Conservation (phyloP, 2,113 vertebrate species). For the Brachyhypopomus gauderio region DNA sequence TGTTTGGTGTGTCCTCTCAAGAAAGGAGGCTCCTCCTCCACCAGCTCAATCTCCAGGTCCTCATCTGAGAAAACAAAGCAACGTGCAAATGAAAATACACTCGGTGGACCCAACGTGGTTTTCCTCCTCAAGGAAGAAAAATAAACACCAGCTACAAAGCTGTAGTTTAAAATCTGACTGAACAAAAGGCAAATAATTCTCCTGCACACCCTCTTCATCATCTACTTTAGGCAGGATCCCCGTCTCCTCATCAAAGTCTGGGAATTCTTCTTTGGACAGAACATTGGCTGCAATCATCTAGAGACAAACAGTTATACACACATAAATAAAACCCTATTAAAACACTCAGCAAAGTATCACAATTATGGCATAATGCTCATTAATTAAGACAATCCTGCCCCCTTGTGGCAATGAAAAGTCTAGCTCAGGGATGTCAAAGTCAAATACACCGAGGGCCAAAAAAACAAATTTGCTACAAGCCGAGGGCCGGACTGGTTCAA, state of each 20-base stretch:
- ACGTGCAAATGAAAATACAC: background rate
- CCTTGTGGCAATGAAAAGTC: slow-evolving; percentile 3
- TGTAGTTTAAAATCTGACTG: too few species aligned
- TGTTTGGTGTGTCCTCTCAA: slow-evolving; percentile 96
- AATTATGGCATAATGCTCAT: background rate
- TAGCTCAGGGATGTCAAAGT: too few species aligned
- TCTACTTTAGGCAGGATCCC: slow-evolving; percentile 98
- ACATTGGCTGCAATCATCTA: slow-evolving; percentile 99
- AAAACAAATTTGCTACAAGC: too few species aligned
- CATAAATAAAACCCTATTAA: background rate
- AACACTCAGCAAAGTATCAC: slow-evolving; percentile 1
- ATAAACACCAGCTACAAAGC: background rate
- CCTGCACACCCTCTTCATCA: slow-evolving; percentile 89
- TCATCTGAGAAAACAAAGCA: slow-evolving; percentile 78
- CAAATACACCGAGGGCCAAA: too few species aligned
- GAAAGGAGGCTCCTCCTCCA: slow-evolving; percentile 97
- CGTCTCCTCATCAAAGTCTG: slow-evolving; percentile 97
- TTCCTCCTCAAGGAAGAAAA: background rate
- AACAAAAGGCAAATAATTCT: background rate
- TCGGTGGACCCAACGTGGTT: background rate
- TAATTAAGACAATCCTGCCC: slow-evolving; percentile 12
- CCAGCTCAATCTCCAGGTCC: slow-evolving; percentile 96
- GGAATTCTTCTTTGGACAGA: slow-evolving; percentile 97
- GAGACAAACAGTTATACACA: slow-evolving; percentile 13
- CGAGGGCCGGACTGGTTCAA: too few species aligned